Evolutionary conservation across 2,797 vertebrate species (phyloP).

Genomic region (Emydoidea blandingii): DNA sequence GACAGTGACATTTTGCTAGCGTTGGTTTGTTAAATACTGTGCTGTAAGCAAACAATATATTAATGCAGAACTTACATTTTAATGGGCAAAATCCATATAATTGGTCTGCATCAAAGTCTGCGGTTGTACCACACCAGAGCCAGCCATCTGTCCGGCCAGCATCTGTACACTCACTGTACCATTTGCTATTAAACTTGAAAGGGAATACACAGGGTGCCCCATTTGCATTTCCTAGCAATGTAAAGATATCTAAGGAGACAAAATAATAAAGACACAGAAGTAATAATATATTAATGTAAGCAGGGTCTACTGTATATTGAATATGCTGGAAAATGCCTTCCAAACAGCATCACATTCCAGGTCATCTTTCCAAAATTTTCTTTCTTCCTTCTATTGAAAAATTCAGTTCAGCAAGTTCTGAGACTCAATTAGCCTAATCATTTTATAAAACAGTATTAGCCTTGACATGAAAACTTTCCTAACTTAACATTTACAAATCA

Average conservation of each 20-base stretch:
- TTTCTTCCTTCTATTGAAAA: neutral
- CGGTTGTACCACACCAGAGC: conserved; percentile 89
- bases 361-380: accelerated
- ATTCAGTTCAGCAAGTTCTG: neutral
- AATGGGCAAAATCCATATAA: conserved; percentile 89
- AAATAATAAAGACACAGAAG: accelerated
- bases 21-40: neutral
- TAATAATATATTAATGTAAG: neutral
- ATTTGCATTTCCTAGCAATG: conserved; percentile 88
- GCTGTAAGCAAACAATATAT: accelerated
- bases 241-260: conserved; percentile 86
- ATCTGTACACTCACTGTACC: conserved; percentile 86
- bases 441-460: neutral
- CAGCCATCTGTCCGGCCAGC: conserved; percentile 82
- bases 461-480: neutral
- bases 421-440: neutral
- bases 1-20: accelerated
- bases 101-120: conserved; percentile 79
- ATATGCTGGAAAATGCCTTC: neutral
- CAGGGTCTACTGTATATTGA: neutral
- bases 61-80: conserved; percentile 76
- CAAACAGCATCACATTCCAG: neutral
- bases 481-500: neutral
- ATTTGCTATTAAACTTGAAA: conserved; percentile 83
- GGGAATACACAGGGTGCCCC: conserved; percentile 91